Conservation (phyloP, 2,113 vertebrate species). For the Python bivittatus region DNA sequence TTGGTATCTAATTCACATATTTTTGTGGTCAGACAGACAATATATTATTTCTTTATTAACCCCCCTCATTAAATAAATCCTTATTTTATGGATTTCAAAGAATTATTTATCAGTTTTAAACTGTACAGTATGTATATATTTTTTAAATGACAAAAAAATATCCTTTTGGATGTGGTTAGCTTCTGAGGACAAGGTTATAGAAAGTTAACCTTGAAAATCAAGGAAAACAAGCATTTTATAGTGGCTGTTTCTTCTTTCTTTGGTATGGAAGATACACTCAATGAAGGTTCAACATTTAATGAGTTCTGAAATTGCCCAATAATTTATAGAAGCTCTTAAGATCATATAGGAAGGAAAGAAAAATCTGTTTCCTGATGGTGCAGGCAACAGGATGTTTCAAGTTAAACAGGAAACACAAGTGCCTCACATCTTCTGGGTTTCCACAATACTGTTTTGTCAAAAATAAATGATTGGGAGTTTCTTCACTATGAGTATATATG, state of each 20-base stretch:
- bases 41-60: background rate
- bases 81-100: background rate
- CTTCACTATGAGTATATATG: too few species aligned
- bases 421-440: too few species aligned
- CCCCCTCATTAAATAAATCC: background rate
- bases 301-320: background rate
- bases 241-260: background rate
- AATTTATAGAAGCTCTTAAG: background rate
- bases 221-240: background rate
- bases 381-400: background rate
- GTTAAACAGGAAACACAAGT: background rate
- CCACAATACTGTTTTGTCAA: background rate
- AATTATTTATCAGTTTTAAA: background rate
- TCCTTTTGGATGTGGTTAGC: background rate
- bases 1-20: background rate
- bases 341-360: background rate
- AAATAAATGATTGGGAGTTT: too few species aligned
- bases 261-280: background rate
- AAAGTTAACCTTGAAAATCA: constrained; percentile 2
- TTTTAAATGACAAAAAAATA: background rate
- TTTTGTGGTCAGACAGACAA: too few species aligned
- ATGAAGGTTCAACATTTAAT: background rate
- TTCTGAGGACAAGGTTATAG: background rate
- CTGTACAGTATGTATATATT: background rate
- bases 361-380: background rate